Conservation (phyloP, 2,113 vertebrate genomes). For the Nothobranchius furzeri region DNA sequence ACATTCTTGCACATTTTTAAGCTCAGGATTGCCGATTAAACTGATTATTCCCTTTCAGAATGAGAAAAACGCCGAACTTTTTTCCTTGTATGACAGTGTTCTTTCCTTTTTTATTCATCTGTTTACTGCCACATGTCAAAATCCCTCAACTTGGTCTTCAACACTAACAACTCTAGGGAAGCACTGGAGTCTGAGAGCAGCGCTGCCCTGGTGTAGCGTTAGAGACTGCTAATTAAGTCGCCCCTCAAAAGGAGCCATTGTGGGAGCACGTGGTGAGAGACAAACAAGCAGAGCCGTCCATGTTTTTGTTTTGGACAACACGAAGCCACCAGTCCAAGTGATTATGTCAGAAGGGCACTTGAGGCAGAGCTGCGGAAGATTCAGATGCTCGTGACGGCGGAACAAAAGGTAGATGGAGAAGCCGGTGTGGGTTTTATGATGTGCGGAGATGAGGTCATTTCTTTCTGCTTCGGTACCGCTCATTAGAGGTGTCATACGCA, state of each 20-base stretch:
- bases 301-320: constrained; percentile 10
- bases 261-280: constrained; percentile 12
- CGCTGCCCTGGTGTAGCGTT: constrained; percentile 19
- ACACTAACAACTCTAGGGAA: constrained; percentile 16
- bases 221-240: constrained; percentile 57
- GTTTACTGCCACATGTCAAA: not conserved
- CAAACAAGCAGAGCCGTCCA: constrained; percentile 10
- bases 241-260: constrained; percentile 43
- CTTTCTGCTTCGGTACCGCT: constrained; percentile 37
- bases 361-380: not conserved
- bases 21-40: not conserved
- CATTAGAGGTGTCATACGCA: constrained; percentile 64
- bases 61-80: not conserved
- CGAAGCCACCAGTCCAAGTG: constrained; percentile 9
- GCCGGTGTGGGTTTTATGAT: constrained; percentile 9
- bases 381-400: not conserved
- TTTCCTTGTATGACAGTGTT: not conserved
- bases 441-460: constrained; percentile 54
- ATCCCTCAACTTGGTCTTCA: not conserved
- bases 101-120: not conserved
- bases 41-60: not conserved
- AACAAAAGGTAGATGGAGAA: not conserved
- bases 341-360: not conserved
- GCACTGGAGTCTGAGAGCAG: constrained; percentile 31
- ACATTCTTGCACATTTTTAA: not conserved